These are phyloP conservation scores for Schizotus pectinicornis DNA, from an alignment of 2,888 invertebrate species.

Conservation along the genomic window DNA sequence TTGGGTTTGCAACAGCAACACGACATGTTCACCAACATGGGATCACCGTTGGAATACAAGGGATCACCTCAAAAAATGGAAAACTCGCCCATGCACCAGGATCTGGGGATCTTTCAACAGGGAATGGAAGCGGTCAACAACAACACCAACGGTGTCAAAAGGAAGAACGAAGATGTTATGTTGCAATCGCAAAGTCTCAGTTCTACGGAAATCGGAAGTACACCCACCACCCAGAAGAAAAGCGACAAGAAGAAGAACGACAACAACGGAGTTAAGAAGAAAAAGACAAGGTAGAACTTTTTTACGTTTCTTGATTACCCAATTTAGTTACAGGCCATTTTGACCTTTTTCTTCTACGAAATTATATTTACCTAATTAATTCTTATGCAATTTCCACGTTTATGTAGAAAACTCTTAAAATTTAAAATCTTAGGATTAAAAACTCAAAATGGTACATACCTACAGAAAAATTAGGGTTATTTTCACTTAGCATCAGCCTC, in stretches of 20 bases:
- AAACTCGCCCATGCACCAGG: conserved; percentile 58
- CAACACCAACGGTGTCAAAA: conserved; percentile 43
- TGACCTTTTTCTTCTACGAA: no score
- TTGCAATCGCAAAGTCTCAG: conserved; percentile 60
- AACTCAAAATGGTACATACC: no score
- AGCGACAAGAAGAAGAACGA: conserved; percentile 82
- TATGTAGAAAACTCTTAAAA: no score
- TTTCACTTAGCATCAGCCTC: no score
- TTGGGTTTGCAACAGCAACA: conserved; percentile 64
- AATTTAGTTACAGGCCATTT: no score
- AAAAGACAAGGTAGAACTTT: conserved; percentile 87
- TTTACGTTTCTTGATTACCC: no score
- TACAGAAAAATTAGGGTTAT: no score
- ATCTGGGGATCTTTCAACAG: conserved; percentile 53
- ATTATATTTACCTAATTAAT: no score
- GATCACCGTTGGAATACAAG: conserved; percentile 58
- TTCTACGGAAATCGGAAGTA: conserved; percentile 52
- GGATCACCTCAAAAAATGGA: conserved; percentile 60
- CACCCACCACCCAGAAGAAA: conserved; percentile 62
- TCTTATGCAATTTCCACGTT: no score
- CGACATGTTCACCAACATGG: conserved; percentile 58
- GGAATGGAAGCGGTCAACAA: conserved; percentile 47
- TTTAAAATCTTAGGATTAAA: no score
- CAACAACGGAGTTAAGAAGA: conserved; percentile 88
- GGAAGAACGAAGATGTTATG: conserved; percentile 56